Evolutionary conservation across 53 echinoderm and acorn worm species (phyloP), one percentile per base, ranked within the genome.

Genomic region (Glandiceps talaboti): DNA sequence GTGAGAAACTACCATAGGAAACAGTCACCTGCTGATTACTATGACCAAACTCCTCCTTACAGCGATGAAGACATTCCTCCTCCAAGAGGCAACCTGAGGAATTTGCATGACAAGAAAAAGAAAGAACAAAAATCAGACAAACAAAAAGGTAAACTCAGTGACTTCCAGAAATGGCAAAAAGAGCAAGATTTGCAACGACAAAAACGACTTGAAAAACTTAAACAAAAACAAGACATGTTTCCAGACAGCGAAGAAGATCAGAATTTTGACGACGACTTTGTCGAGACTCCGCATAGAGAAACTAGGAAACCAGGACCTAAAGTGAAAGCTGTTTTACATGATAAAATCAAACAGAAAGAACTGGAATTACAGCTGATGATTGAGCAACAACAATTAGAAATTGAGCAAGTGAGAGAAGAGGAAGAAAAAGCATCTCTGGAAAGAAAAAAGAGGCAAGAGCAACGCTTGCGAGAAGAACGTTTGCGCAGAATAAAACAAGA

Each of bases 101-200:
- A 45, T 45, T 20, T 45, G 64, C 64, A 45, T 45, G 64, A 45
- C 64, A 45, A 45, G 64, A 45, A 45, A 45, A 45, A 20, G 64
- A 45, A 45, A 45, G 64, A 6, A 45, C 64, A 45, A 20, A 45
- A 45, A 45, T 6, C 6, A 20, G 64, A 27, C 30, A 81, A 73
- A 77, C 64, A 77, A 31, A 74, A 76, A 14, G 73, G 82, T 20
- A 73, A 89, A 29, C 28, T 75, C 73, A 72, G 83, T 25, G 94
- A 94, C 76, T 94, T 86, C 77, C 92, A 88, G 79, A 94, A 90
- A 75, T 94, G 90, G 90, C 94, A 94, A 75, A 78, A 86, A 30
- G 94, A 94, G 28, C 94, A 90, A 77, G 90, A 92, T 80, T 77
- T 82, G n/a, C 31, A 94, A 76, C 75, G 94, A 29, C 77, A 86